A percentile compares a stretch with the other conserved stretches of the same genome.
Conservation (phyloP, 2,797 vertebrate genomes). For the Hemibagrus guttatus region DNA sequence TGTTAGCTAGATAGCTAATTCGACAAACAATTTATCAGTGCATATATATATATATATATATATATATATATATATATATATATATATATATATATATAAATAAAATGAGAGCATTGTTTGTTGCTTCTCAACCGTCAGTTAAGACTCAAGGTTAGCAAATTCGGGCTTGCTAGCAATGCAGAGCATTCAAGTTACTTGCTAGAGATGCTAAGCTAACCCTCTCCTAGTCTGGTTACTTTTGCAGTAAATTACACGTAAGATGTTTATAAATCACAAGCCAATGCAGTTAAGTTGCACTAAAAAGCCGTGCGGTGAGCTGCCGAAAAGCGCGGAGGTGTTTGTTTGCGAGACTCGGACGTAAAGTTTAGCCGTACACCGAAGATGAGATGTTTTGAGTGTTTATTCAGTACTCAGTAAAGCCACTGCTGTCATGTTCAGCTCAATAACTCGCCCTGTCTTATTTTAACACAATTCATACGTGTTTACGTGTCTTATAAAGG, state of each 20-base stretch:
- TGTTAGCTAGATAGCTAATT: constrained; percentile 11
- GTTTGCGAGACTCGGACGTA: no score
- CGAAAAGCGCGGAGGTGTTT: not conserved
- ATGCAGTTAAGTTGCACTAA: not conserved
- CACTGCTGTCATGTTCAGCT: not conserved
- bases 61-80: not conserved
- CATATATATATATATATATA: not conserved
- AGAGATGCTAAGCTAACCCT: constrained; percentile 3
- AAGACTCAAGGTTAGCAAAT: not conserved
- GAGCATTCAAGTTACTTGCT: not conserved
- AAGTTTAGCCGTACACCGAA: no score
- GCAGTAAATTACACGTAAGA: no score
- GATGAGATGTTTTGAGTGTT: not conserved
- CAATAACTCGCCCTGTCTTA: not conserved
- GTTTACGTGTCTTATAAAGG: not conserved
- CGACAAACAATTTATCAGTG: not conserved
- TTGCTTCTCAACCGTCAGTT: not conserved
- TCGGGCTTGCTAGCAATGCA: not conserved
- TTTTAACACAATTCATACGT: not conserved
- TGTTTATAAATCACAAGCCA: not conserved
- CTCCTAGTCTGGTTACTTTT: not conserved
- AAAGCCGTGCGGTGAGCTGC: not conserved
- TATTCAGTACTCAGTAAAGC: not conserved
- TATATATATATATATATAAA: not conserved
- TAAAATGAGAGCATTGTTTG: not conserved